A percentile compares a stretch with the other conserved stretches of the same genome.
phyloP scores from a whole-genome alignment of 2,797 vertebrate genomes.

The Leptoclinus maculatus region DNA sequence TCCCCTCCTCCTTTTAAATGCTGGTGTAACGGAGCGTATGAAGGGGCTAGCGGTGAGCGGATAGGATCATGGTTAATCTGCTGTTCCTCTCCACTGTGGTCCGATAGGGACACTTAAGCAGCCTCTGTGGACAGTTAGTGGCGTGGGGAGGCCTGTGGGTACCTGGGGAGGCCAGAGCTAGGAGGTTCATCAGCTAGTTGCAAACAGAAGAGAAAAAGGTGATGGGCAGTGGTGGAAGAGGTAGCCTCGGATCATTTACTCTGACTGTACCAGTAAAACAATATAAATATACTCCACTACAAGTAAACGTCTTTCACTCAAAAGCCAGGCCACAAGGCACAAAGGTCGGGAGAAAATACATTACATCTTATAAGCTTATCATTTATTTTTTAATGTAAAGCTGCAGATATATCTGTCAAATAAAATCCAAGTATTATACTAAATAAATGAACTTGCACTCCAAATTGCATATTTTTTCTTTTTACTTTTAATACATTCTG shows the following conservation, averaged over 20 bases:
- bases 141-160: conserved; percentile 69
- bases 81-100: conserved; percentile 89
- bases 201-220: conserved; percentile 1
- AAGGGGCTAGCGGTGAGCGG: conserved; percentile 85
- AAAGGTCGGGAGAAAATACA: background rate
- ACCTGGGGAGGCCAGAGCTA: conserved; percentile 59
- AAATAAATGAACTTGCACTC: background rate
- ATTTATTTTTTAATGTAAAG: background rate
- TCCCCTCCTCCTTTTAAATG: conserved; percentile 89
- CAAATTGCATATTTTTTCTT: background rate
- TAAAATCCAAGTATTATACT: background rate
- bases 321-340: background rate
- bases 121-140: conserved; percentile 82
- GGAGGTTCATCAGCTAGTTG: conserved; percentile 37
- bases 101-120: conserved; percentile 90
- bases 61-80: conserved; percentile 95
- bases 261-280: background rate
- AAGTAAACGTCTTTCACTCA: background rate
- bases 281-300: background rate
- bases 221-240: conserved; percentile 1
- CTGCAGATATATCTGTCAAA: background rate
- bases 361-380: background rate
- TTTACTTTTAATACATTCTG: background rate
- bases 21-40: conserved; percentile 87
- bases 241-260: background rate